phyloP scores from a whole-genome alignment of 1,140 invertebrate species.

The Lasioglossum albipes region DNA sequence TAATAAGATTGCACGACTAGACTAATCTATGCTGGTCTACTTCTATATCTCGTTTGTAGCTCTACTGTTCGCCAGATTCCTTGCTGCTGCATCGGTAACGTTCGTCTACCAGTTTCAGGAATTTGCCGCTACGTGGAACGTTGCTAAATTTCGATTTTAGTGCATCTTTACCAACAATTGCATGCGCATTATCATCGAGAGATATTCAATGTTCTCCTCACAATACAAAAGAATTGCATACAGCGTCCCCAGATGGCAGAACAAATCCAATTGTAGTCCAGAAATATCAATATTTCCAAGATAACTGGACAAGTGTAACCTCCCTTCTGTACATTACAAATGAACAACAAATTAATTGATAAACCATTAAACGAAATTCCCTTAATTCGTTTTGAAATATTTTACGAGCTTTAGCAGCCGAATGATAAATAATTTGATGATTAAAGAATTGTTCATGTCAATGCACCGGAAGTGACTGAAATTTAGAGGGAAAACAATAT shows the following conservation, averaged over 20 bases:
- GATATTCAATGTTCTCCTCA: no score
- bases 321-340: constrained; percentile 15
- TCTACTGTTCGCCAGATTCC: no score
- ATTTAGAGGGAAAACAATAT: constrained; percentile 67
- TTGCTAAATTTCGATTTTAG: no score
- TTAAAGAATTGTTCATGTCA: background rate
- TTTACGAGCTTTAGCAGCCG: background rate
- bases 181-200: no score
- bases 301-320: constrained; percentile 53
- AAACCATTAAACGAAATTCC: background rate
- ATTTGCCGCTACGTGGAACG: no score
- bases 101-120: no score
- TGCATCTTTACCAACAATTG: no score
- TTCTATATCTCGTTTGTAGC: no score
- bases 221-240: no score
- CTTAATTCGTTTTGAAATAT: constrained; percentile 3
- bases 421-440: background rate
- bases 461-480: constrained; percentile 61
- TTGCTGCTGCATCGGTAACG: no score
- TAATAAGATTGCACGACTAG: no score
- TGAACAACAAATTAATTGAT: background rate
- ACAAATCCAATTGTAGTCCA: background rate
- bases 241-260: constrained; percentile 32
- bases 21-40: no score
- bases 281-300: constrained; percentile 64